Conservation (phyloP, 2,113 vertebrate genomes). For the Drymodes brunneopygia region DNA sequence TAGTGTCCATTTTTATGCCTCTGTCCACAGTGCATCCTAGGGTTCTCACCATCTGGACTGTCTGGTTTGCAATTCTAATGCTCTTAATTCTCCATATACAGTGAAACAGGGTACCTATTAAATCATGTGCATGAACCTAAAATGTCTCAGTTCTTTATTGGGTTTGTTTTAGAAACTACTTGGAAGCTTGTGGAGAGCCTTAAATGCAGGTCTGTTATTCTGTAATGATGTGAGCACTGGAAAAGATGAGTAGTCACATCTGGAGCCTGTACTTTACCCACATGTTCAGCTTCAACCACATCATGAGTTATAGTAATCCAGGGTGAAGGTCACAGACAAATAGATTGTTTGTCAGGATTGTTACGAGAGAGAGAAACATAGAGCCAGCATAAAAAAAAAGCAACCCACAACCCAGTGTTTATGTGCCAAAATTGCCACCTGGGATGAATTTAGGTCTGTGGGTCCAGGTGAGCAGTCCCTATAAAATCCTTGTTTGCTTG, state of each 20-base stretch:
- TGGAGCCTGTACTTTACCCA: not conserved
- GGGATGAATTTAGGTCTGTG: not conserved
- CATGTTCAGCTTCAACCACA: not conserved
- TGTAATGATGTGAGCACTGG: not conserved
- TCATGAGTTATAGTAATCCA: not conserved
- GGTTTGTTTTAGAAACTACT: not conserved
- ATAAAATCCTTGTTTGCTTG: not conserved
- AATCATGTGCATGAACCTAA: not conserved
- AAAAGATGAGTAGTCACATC: slow-evolving; percentile 40
- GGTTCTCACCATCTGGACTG: not conserved
- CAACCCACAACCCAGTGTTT: not conserved
- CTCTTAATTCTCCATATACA: not conserved
- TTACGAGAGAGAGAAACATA: not conserved
- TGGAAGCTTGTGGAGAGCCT: not conserved
- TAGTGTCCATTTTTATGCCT: not conserved
- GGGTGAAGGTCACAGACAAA: slow-evolving; percentile 10
- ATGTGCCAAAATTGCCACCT: not conserved
- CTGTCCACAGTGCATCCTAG: not conserved
- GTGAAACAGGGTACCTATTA: not conserved
- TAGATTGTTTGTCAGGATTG: not conserved
- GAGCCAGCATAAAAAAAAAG: not conserved
- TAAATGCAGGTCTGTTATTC: not conserved
- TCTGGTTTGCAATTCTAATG: not conserved
- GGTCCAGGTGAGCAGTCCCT: not conserved
- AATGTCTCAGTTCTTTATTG: not conserved